A percentile compares a stretch with the other conserved stretches of the same genome.
phyloP scores from a whole-genome alignment of 92 coral and sea anemone species.

The Epizoanthus scotinus region DNA sequence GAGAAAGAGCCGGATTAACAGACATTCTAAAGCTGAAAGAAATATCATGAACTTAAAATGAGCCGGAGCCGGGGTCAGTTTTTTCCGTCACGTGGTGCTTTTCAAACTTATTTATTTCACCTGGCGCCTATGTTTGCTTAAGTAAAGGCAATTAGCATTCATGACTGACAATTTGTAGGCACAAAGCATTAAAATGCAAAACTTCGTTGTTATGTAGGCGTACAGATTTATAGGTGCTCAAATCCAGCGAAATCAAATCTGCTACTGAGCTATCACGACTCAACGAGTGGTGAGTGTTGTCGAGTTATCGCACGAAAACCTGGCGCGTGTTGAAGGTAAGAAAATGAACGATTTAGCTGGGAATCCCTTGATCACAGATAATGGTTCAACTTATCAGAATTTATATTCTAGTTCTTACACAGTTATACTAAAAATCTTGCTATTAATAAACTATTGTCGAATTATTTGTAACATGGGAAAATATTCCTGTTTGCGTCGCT shows the following conservation, averaged over 20 bases:
- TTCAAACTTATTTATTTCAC: slow-evolving; percentile 14
- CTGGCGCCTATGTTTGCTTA: slow-evolving; percentile 47
- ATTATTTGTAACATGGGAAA: too few species aligned
- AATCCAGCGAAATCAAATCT: not conserved
- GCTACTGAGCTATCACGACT: not conserved
- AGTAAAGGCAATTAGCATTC: slow-evolving; percentile 43
- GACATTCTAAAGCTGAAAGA: too few species aligned
- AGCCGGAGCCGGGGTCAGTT: too few species aligned
- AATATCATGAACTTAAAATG: too few species aligned
- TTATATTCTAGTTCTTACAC: not conserved
- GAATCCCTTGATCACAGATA: not conserved
- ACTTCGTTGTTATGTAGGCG: slow-evolving; percentile 40
- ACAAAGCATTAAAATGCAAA: slow-evolving; percentile 60
- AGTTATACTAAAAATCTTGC: too few species aligned
- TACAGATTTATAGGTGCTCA: not conserved
- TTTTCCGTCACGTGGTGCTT: too few species aligned
- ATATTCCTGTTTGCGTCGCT: too few species aligned
- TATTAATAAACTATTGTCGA: too few species aligned
- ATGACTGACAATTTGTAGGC: slow-evolving; percentile 42
- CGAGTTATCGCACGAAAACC: not conserved
- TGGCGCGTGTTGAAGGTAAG: slow-evolving; percentile 5
- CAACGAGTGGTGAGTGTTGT: not conserved
- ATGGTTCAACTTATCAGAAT: not conserved
- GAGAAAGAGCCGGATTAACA: too few species aligned
- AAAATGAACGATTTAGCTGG: not conserved